Base-by-base conservation (phyloP, 2,797 vertebrate genomes). In the Anguilla pacifica region DNA sequence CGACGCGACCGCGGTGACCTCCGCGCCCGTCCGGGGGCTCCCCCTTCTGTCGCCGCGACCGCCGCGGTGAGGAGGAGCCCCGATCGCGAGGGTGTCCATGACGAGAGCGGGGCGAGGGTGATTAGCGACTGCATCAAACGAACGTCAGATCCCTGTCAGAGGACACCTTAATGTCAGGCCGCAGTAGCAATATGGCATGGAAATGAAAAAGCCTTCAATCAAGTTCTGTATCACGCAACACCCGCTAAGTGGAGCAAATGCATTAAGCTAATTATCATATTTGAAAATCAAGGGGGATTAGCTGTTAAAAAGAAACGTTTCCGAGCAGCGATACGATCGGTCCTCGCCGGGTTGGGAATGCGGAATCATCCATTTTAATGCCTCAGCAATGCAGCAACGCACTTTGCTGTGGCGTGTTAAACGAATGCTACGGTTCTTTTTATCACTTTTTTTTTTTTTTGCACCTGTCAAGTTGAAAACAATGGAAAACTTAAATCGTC, bases 341-440 rank as follows among this genome's bases (percentile, higher is more conserved):
- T 79, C 74, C 31, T 43, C 31, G 19, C 35, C 3, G 39, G 74
- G 3, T 43, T 22, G 74, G 17, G 39, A 79, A 55, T 53, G 31
- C 10, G 53, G 35, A 57, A 70, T 55, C 28, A n/a, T 19, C 7
- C 22, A 22, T 84, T 3, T 35, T 91, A 89, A 91, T 93, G 94
- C 94, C 93, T 93, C 86, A 43, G 88, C 91, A 91, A 93, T 90
- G 93, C 93, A 93, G 93, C 90, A 91, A 93, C 90, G 91, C 93
- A 90, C 94, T 94, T 92, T 39, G 39, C 94, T 94, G 91, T 22
- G 70, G 49, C 35, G 94, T 95, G 95, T 95, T 96, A 96, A 96
- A 95, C 96, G 95, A 95, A 95, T 93, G 88, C 92, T 93, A 93
- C 95, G 94, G 94, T 92, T 94, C 93, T 93, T 94, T 95, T 93